A percentile compares a stretch with the other conserved stretches of the same genome.
These are phyloP conservation scores for Hoplodrina ambigua DNA, from an alignment of 2,888 invertebrate genomes.

Conservation along the genomic window DNA sequence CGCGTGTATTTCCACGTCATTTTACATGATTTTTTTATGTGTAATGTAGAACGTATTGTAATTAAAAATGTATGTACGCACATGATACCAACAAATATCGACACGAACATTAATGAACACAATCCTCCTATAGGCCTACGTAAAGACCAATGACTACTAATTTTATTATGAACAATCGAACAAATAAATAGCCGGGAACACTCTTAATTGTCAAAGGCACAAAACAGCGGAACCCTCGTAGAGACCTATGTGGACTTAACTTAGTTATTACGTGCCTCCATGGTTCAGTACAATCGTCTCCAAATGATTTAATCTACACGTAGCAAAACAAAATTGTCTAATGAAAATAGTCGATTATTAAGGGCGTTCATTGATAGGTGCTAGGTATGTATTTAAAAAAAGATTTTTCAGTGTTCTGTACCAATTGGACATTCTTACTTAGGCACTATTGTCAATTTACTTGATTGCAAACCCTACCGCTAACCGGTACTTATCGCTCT, in stretches of 20 bases:
- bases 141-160: constrained; percentile 25
- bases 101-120: constrained; percentile 14
- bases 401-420: neutral
- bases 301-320: neutral
- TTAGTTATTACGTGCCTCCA: constrained; percentile 46
- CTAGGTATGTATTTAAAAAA: neutral
- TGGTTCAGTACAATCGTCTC: constrained; percentile 28
- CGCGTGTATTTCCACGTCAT: constrained; percentile 11
- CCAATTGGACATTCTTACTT: neutral
- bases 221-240: constrained; percentile 42
- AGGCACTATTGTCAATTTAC: neutral
- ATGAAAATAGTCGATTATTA: neutral
- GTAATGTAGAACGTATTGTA: constrained; percentile 15
- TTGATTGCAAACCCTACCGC: neutral
- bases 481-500: neutral
- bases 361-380: neutral
- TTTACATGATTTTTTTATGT: constrained; percentile 27
- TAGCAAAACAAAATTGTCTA: neutral
- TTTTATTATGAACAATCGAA: constrained; percentile 39
- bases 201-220: constrained; percentile 59
- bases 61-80: constrained; percentile 31
- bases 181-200: constrained; percentile 32
- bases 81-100: constrained; percentile 13
- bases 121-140: neutral
- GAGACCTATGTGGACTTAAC: constrained; percentile 53